phyloP scores from a whole-genome alignment of 23 tunicate genomes.

The Trididemnum clinides region DNA sequence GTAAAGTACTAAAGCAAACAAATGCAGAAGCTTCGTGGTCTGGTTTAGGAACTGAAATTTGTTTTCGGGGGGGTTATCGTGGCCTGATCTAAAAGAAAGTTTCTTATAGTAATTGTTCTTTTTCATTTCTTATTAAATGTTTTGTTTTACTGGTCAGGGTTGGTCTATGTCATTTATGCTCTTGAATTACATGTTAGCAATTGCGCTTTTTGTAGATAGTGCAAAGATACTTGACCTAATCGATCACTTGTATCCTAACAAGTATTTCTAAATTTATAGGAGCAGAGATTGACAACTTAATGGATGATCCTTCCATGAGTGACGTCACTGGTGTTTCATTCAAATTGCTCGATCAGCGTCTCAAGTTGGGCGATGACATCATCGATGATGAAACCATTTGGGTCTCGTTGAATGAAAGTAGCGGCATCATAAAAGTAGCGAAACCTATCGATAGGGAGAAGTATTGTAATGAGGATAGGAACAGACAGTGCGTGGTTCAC shows the following conservation, averaged over 20 bases:
- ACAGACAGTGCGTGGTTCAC: constrained; percentile 53
- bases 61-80: too few relatives aligned
- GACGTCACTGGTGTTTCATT: constrained; percentile 7
- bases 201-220: too few relatives aligned
- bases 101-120: too few relatives aligned
- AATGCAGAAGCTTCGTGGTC: too few relatives aligned
- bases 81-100: too few relatives aligned
- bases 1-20: too few relatives aligned
- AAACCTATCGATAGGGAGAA: constrained; percentile 70
- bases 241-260: background rate
- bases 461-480: constrained; percentile 56
- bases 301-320: background rate
- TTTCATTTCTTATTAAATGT: too few relatives aligned
- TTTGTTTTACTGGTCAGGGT: too few relatives aligned
- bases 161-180: too few relatives aligned
- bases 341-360: constrained; percentile 29
- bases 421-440: constrained; percentile 64
- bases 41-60: too few relatives aligned
- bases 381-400: constrained; percentile 43
- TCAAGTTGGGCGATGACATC: constrained; percentile 37
- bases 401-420: constrained; percentile 46
- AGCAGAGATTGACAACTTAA: constrained; percentile 35
- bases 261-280: background rate
- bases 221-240: background rate
- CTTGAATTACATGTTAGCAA: too few relatives aligned